Conservation (phyloP, 2,888 invertebrate genomes). For the Galeruca laticollis region DNA sequence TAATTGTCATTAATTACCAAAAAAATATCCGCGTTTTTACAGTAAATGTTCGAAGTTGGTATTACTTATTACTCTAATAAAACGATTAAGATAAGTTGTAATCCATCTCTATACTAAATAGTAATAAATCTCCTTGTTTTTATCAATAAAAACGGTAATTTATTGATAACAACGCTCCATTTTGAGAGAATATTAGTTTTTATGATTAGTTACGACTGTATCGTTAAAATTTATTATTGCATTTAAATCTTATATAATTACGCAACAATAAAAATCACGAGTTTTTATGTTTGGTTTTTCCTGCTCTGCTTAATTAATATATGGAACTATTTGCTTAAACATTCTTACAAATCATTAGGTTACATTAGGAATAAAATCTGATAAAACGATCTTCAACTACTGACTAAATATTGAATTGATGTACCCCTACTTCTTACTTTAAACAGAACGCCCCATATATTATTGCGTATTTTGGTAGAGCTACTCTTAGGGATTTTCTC, state of each 20-base stretch:
- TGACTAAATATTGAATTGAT: too few species aligned
- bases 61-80: neutral
- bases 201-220: neutral
- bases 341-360: neutral
- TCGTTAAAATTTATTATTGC: neutral
- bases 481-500: too few species aligned
- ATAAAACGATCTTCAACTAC: too few species aligned
- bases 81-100: neutral
- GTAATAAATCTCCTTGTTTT: neutral
- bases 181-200: neutral
- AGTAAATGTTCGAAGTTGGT: neutral
- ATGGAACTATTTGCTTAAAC: neutral
- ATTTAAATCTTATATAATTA: neutral
- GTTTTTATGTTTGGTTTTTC: neutral
- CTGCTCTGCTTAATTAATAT: neutral
- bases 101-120: neutral
- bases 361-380: neutral
- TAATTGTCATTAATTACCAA: too few species aligned
- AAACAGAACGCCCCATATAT: too few species aligned
- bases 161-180: neutral
- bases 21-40: too few species aligned
- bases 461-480: too few species aligned
- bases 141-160: neutral
- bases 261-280: neutral
- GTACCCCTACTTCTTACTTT: too few species aligned